Base-by-base conservation (phyloP, 2,113 vertebrate genomes). In the Chaetodon auriga region DNA sequence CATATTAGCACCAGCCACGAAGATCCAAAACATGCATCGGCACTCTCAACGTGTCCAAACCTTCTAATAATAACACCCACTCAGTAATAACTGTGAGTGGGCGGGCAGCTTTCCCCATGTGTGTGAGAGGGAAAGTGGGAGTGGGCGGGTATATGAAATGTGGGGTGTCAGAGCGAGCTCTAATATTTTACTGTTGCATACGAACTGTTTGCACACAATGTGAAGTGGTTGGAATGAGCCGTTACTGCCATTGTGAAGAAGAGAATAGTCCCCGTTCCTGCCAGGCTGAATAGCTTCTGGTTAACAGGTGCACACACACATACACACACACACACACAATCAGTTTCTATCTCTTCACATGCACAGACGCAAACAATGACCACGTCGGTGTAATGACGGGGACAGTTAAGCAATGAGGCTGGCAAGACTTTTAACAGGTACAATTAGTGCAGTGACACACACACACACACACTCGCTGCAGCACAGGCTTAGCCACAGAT, bases 351-450 rank as follows among this genome's bases (percentile, higher is more conserved):
- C 63, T 41, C 70, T 46, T 60, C 72, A 43, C 45, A 75, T 48
- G 46, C 25, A 21, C 74, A n/a, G 38, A 41, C 13, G 19, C 73
- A 83, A 68, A 78, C 73, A 62, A 45, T 61, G 76, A 73, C 57
- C 21, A 54, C n/a, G 71, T 82, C 80, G 55, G 18, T 13, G 66
- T 75, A 85, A 85, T 68, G 77, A 83, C 73, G 75, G 18, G 12
- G 60, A 84, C 78, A 45, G 63, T 36, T 71, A 53, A 70, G 83
- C 74, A 78, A 80, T 75, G 75, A 80, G 48, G 71, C 30, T 87
- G 85, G 89, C 84, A 70, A 61, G 70, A 75, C 61, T 77, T 82
- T 84, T 72, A 86, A 86, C 82, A 81, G 85, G 70, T 84, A 49
- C 79, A 83, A 88, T 87, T 82, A 88, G 57, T 14, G 2, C 55